Percentiles rank a stretch among this genome's conserved stretches.
Evolutionary conservation across 1,140 invertebrate genomes (phyloP).

Genomic region (Arion vulgaris): DNA sequence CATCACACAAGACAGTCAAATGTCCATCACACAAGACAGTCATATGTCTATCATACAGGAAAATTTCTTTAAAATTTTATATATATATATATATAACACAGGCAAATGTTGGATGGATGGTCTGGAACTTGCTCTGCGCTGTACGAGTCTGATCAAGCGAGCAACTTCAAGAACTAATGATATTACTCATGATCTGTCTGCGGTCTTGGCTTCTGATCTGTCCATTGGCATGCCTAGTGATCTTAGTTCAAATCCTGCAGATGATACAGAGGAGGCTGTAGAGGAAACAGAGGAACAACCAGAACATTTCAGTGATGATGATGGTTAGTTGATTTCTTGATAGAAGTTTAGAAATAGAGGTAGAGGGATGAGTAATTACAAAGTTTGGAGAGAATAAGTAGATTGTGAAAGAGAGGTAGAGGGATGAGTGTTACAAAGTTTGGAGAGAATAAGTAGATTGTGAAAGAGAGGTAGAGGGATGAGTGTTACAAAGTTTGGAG

Average conservation of each 20-base stretch:
- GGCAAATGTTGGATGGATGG: conserved; percentile 97
- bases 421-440: too few relatives aligned
- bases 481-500: too few relatives aligned
- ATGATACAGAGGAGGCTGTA: conserved; percentile 40
- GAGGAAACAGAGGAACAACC: conserved; percentile 43
- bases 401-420: too few relatives aligned
- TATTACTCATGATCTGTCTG: conserved; percentile 19
- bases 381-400: too few relatives aligned
- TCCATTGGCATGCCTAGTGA: background rate
- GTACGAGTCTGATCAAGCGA: conserved; percentile 82
- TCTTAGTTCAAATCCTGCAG: conserved; percentile 8
- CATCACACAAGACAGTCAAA: too few relatives aligned
- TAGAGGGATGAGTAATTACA: too few relatives aligned
- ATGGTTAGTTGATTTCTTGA: conserved; percentile 16
- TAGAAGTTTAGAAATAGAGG: too few relatives aligned
- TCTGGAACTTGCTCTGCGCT: conserved; percentile 88
- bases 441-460: too few relatives aligned
- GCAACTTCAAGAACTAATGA: conserved; percentile 73
- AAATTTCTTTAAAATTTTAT: too few relatives aligned
- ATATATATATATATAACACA: conserved; percentile 75
- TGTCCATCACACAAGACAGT: too few relatives aligned
- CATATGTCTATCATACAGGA: too few relatives aligned
- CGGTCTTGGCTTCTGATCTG: conserved; percentile 19
- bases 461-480: too few relatives aligned
- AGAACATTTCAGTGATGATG: conserved; percentile 43